Conservation (phyloP, 2,113 vertebrate species). For the Periophthalmus modestus region DNA sequence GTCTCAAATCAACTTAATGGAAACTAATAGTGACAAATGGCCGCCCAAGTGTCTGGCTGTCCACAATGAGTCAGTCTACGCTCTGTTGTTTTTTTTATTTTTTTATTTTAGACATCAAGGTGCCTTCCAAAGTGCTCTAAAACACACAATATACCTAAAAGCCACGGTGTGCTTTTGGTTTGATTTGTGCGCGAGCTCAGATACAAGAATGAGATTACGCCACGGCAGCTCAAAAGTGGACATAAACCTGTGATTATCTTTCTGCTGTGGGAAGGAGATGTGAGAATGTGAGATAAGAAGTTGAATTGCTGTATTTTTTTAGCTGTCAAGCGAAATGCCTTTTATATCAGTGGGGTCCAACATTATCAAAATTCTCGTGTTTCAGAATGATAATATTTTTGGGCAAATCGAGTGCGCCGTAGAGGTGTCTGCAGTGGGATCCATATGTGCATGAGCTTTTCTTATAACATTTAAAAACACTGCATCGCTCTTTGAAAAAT, state of each 20-base stretch:
- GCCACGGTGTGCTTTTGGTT: background rate
- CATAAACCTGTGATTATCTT: slow-evolving; percentile 11
- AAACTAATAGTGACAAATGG: slow-evolving; percentile 52
- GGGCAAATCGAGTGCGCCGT: background rate
- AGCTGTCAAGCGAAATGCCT: background rate
- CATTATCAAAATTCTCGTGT: background rate
- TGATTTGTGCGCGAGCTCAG: slow-evolving; percentile 22
- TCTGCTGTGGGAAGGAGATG: background rate
- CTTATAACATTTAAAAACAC: too few species aligned
- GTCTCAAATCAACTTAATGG: slow-evolving; percentile 35
- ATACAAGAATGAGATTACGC: slow-evolving; percentile 22
- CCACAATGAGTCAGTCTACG: slow-evolving; percentile 26
- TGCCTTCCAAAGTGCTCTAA: slow-evolving; percentile 15
- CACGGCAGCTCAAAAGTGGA: slow-evolving; percentile 9
- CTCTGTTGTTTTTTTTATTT: background rate
- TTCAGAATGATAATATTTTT: background rate
- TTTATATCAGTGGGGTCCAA: background rate
- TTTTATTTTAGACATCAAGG: slow-evolving; percentile 11
- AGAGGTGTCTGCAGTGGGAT: too few species aligned
- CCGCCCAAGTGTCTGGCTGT: slow-evolving; percentile 11
- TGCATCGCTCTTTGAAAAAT: too few species aligned
- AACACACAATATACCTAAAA: background rate
- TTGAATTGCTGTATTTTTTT: background rate
- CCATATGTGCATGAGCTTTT: too few species aligned
- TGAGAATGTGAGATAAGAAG: background rate